Evolutionary conservation across 1,140 invertebrate species (phyloP).

Genomic region (Eulimnadia texana): DNA sequence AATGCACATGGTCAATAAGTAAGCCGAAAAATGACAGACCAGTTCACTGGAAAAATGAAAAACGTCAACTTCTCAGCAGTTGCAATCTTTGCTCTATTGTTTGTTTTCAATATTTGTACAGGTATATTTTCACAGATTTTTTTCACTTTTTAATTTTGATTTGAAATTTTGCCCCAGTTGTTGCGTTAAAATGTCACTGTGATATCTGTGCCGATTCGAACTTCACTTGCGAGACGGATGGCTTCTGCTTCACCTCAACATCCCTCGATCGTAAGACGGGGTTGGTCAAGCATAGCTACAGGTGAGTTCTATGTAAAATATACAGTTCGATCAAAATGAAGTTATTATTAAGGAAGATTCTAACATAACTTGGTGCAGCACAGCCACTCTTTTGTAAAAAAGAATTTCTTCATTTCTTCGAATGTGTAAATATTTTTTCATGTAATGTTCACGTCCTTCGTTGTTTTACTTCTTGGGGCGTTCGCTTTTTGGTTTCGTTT

Average conservation of each 20-base stretch:
- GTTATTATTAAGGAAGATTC: too few relatives aligned
- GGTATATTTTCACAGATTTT: too few relatives aligned
- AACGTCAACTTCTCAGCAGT: too few relatives aligned
- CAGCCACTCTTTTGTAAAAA: neutral
- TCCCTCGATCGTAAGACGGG: conserved; percentile 36
- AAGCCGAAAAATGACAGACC: too few relatives aligned
- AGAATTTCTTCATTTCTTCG: neutral
- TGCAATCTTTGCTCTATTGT: too few relatives aligned
- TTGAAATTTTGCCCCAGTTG: neutral
- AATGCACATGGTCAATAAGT: too few relatives aligned
- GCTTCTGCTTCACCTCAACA: conserved; percentile 68
- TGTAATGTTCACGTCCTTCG: too few relatives aligned
- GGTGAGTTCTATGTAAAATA: conserved; percentile 36
- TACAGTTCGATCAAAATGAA: too few relatives aligned
- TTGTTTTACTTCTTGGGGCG: neutral
- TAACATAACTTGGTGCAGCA: neutral
- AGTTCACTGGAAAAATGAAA: too few relatives aligned
- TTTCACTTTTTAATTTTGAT: neutral
- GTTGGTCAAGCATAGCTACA: conserved; percentile 47
- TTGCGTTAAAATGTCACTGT: conserved; percentile 48
- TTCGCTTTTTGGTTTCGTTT: neutral
- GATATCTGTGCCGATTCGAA: conserved; percentile 61
- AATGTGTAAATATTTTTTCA: neutral
- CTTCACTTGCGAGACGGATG: conserved; percentile 71
- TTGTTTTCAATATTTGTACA: too few relatives aligned